Evolutionary conservation across 2,888 invertebrate genomes (phyloP).

Genomic region (Drosophila subquinaria): DNA sequence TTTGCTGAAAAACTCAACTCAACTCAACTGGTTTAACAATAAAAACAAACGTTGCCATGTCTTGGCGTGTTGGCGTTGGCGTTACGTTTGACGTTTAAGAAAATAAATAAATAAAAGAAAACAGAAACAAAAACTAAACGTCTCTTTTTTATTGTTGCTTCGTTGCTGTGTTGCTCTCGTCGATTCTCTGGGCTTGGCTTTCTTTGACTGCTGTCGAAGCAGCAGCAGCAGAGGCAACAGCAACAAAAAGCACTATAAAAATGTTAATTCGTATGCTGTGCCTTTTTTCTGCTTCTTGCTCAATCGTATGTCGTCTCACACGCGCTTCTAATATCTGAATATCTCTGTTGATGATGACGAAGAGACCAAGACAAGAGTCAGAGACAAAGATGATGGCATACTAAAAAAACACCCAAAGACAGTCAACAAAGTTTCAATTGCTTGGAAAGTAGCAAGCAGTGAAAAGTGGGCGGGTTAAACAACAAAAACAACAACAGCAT

Average conservation of each 20-base stretch:
- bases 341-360: constrained; percentile 30
- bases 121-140: constrained; percentile 38
- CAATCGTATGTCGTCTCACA: constrained; percentile 61
- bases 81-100: constrained; percentile 67
- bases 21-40: constrained; percentile 71
- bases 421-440: constrained; percentile 72
- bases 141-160: constrained; percentile 51
- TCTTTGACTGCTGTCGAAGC: constrained; percentile 58
- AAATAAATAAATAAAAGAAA: constrained; percentile 35
- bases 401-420: constrained; percentile 41
- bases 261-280: constrained; percentile 66
- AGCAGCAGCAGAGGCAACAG: constrained; percentile 7
- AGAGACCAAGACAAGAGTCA: constrained; percentile 15
- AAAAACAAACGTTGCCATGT: constrained; percentile 50
- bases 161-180: constrained; percentile 52
- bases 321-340: constrained; percentile 72
- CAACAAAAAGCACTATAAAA: constrained; percentile 59
- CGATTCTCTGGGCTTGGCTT: constrained; percentile 74
- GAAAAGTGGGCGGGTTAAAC: constrained; percentile 63
- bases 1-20: constrained; percentile 53
- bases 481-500: constrained; percentile 21
- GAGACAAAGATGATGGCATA: constrained; percentile 63
- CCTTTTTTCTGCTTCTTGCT: constrained; percentile 62
- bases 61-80: constrained; percentile 64
- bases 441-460: constrained; percentile 58